Evolutionary conservation across 2,797 vertebrate species (phyloP).

Genomic region (Lithobates sylvaticus): DNA sequence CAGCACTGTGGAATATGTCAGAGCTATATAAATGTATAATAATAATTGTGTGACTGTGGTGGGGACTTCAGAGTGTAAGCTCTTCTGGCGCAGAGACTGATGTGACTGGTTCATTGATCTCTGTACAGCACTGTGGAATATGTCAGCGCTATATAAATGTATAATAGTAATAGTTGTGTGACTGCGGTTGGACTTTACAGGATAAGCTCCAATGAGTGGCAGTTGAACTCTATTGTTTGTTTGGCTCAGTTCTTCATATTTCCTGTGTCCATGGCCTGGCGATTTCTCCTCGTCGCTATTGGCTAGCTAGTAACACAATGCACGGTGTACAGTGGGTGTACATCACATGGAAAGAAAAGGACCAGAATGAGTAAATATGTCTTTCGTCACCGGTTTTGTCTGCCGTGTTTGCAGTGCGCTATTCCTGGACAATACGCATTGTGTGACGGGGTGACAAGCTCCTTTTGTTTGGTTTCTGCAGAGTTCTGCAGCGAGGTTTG

Average conservation of each 20-base stretch:
- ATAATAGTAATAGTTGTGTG: not conserved
- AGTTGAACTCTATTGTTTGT: too few relatives aligned
- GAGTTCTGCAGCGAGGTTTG: conserved; percentile 62
- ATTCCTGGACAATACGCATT: conserved; percentile 73
- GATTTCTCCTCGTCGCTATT: conserved; percentile 67
- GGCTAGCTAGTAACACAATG: conserved; percentile 74
- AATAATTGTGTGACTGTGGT: not conserved
- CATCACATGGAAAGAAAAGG: conserved; percentile 69
- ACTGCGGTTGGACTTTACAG: too few relatives aligned
- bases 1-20: too few relatives aligned
- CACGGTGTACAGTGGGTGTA: conserved; percentile 69
- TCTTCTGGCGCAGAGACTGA: not conserved
- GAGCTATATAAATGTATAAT: too few relatives aligned
- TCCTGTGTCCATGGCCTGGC: conserved; percentile 61
- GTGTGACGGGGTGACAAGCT: not conserved
- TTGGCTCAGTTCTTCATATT: not conserved
- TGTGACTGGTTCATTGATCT: not conserved
- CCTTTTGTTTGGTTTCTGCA: conserved; percentile 63
- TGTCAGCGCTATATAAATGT: not conserved
- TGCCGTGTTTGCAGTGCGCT: conserved; percentile 73
- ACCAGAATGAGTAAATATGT: conserved; percentile 70
- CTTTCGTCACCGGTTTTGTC: conserved; percentile 77
- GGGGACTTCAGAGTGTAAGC: not conserved
- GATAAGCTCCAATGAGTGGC: too few relatives aligned
- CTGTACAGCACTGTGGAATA: not conserved